Evolutionary conservation across 2,797 vertebrate genomes (phyloP).

Genomic region (Danio tinwini): DNA sequence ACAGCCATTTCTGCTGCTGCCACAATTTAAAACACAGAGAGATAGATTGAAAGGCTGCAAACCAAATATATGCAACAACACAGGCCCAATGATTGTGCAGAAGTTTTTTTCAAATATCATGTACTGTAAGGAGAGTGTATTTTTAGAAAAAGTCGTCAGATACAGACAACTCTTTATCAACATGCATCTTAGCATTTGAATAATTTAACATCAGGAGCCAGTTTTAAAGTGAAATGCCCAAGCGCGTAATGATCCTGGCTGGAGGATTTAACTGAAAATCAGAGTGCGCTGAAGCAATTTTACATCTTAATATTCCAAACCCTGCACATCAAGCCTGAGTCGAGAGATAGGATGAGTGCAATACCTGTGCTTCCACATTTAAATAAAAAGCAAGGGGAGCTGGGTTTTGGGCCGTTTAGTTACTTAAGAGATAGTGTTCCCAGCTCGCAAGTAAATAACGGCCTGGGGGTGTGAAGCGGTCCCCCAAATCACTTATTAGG

Average conservation of each 20-base stretch:
- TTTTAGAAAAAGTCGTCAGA: conserved; percentile 35
- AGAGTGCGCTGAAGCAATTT: conserved; percentile 72
- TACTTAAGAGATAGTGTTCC: conserved; percentile 77
- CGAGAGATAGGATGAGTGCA: conserved; percentile 69
- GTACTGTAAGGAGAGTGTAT: conserved; percentile 44
- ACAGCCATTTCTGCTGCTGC: conserved; percentile 70
- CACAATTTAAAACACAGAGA: conserved; percentile 68
- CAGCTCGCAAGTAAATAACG: conserved; percentile 83
- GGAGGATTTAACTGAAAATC: conserved; percentile 70
- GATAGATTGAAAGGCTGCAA: conserved; percentile 45
- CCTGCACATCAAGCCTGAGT: conserved; percentile 70
- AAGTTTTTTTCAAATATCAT: conserved; percentile 45
- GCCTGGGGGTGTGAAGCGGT: conserved; percentile 73
- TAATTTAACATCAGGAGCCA: conserved; percentile 63
- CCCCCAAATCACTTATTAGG: conserved; percentile 77
- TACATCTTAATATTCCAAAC: conserved; percentile 72
- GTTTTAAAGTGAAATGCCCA: conserved; percentile 72
- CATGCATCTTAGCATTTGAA: conserved; percentile 57
- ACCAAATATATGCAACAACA: conserved; percentile 62
- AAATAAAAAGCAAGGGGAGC: conserved; percentile 76
- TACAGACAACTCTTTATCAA: conserved; percentile 11
- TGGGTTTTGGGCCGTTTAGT: conserved; percentile 72
- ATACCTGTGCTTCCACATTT: conserved; percentile 76
- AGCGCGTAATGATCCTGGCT: conserved; percentile 69
- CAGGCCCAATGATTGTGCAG: conserved; percentile 43